Percentiles rank a stretch among this genome's conserved stretches.
Conservation (phyloP, 2,113 vertebrate species). For the Elgaria multicarinata region DNA sequence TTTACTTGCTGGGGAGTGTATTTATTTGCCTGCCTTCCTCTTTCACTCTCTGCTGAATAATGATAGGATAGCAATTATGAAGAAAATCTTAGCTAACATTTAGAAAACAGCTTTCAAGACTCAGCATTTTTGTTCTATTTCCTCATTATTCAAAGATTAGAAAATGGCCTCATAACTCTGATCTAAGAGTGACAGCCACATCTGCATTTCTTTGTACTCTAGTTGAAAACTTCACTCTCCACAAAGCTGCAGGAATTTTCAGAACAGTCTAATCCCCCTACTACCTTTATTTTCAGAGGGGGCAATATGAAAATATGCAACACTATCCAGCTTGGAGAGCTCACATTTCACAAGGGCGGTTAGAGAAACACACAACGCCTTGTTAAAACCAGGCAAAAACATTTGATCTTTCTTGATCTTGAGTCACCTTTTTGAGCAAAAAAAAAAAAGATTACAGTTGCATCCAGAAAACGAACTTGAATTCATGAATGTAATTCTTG, state of each 20-base stretch:
- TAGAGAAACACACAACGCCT: neutral
- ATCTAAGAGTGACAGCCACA: conserved; percentile 20
- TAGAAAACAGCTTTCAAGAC: too few relatives aligned
- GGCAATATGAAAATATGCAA: neutral
- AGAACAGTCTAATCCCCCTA: neutral
- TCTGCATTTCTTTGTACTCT: conserved; percentile 8
- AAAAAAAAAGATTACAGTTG: neutral
- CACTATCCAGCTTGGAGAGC: neutral
- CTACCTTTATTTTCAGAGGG: accelerated
- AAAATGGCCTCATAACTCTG: neutral
- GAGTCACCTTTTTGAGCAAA: neutral
- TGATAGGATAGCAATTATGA: neutral
- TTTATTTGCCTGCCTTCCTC: neutral
- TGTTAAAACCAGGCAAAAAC: neutral
- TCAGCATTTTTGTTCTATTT: too few relatives aligned
- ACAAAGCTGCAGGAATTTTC: neutral
- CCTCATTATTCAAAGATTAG: neutral
- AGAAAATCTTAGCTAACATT: neutral
- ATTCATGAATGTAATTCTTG: neutral
- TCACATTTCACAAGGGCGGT: neutral
- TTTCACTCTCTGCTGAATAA: neutral
- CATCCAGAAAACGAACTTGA: neutral
- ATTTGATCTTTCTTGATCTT: neutral
- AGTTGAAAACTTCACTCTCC: neutral
- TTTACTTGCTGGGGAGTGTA: neutral